Evolutionary conservation across 2,888 invertebrate species (phyloP).

Genomic region (Tetragonula carbonaria): DNA sequence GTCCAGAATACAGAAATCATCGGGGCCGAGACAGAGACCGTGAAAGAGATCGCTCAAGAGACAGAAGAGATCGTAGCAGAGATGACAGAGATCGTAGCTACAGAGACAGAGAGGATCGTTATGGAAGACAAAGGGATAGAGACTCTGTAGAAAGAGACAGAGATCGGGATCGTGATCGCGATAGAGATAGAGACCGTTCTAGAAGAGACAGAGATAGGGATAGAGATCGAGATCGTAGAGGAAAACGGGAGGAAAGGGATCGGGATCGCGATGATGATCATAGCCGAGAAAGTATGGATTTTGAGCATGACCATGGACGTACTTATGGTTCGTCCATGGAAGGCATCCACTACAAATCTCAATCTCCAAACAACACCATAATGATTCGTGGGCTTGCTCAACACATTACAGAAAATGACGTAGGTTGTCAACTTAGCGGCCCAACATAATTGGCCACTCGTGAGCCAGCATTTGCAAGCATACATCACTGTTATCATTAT

Average conservation of each 20-base stretch:
- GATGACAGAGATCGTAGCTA: constrained; percentile 79
- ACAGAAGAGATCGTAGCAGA: constrained; percentile 78
- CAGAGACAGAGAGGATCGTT: constrained; percentile 77
- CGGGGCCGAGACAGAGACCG: constrained; percentile 80
- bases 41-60: constrained; percentile 80
- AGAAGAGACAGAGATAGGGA: constrained; percentile 77
- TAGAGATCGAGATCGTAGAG: constrained; percentile 76
- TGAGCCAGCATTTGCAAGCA: constrained; percentile 64
- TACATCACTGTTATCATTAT: constrained; percentile 74
- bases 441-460: constrained; percentile 67
- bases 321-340: constrained; percentile 81
- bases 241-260: constrained; percentile 76
- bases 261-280: constrained; percentile 81
- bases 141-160: constrained; percentile 77
- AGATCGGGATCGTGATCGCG: constrained; percentile 78
- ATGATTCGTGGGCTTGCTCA: constrained; percentile 91
- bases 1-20: constrained; percentile 80
- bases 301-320: constrained; percentile 81
- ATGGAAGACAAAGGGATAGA: constrained; percentile 73
- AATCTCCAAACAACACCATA: constrained; percentile 89
- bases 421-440: constrained; percentile 84
- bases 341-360: constrained; percentile 85
- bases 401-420: constrained; percentile 91
- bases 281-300: constrained; percentile 80
- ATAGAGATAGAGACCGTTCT: constrained; percentile 76